Evolutionary conservation across 2,797 vertebrate genomes (phyloP), one percentile per base, ranked within the genome.

Genomic region (Anas acuta): DNA sequence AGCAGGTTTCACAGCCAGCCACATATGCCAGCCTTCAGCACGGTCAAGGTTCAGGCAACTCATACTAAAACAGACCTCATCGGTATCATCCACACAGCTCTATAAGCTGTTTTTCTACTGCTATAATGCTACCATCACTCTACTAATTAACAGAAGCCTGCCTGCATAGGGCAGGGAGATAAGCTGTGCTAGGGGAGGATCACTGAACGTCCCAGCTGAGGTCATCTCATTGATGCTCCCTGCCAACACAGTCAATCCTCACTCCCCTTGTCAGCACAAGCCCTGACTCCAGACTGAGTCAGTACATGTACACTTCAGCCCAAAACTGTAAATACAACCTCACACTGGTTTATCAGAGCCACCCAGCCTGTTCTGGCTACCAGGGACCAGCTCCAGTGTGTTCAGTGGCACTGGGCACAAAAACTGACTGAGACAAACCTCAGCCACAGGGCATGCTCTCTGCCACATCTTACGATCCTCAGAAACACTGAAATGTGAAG

Each of bases 241-340:
- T 77, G 88, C 77, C 87, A 92, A 25, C 81, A 43, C 79, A 66
- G 43, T 2, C 39, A 56, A 86, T 62, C 67, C 77, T 81, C 60
- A 18, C 16, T 57, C 60, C 15, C 20, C 75, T 12, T 49, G 65
- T 33, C 78, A 71, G 16, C 84, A 87, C 65, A 37, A 93, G 54
- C n/a, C 85, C 76, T 65, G 67, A 26, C 76, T 75, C 58, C 75
- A 66, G 56, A 13, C 20, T 69, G 81, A 9, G 47, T 1, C 26
- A 64, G 58, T 6, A 45, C 57, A 39, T 2, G 7, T 0, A 12
- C 0, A 4, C 22, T 16, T 39, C 65, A 85, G 22, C 45, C 72
- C 69, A 41, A 11, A 77, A 61, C n/a, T 5, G 2, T 0, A 51
- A 30, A 8, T 49, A 43, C 8, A 22, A 3, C 83, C 83, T 49